A percentile compares a stretch with the other conserved stretches of the same genome.
phyloP scores from a whole-genome alignment of 1,140 invertebrate genomes.

The Drosophila seguyi region DNA sequence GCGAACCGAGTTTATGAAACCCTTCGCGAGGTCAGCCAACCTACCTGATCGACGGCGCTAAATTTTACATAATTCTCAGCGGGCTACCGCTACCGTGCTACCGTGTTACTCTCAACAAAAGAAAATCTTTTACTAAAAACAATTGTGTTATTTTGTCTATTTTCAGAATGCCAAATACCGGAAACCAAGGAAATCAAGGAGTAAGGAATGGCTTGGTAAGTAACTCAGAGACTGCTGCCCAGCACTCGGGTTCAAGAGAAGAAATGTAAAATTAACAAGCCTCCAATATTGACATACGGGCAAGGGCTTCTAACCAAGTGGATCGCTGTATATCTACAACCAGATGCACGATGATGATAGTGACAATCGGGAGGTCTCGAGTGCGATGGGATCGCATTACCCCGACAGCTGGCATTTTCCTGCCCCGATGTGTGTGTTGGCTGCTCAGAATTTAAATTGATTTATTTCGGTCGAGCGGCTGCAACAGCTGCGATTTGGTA shows the following conservation, averaged over 20 bases:
- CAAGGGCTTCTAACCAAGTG: background rate
- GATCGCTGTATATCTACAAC: background rate
- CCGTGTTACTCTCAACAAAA: constrained; percentile 27
- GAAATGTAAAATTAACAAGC: constrained; percentile 1
- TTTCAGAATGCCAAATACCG: constrained; percentile 63
- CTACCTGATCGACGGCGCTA: constrained; percentile 39
- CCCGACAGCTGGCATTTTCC: constrained; percentile 39
- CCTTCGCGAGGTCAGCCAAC: constrained; percentile 6
- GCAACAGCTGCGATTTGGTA: constrained; percentile 56
- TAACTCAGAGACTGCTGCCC: background rate
- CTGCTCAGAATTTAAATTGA: constrained; percentile 23
- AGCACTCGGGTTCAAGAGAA: background rate
- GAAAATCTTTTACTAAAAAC: constrained; percentile 7
- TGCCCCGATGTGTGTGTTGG: background rate
- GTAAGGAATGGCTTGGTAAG: constrained; percentile 55
- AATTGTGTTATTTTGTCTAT: constrained; percentile 11
- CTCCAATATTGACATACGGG: background rate
- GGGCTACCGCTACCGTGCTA: constrained; percentile 21
- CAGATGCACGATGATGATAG: constrained; percentile 7
- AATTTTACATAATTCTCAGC: constrained; percentile 47
- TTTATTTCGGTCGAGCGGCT: constrained; percentile 42
- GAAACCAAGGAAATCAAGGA: constrained; percentile 49
- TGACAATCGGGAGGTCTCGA: constrained; percentile 4
- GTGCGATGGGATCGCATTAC: constrained; percentile 50
- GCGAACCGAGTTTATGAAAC: constrained; percentile 28